Percentiles rank a stretch among this genome's conserved stretches.
Evolutionary conservation across 2,113 vertebrate genomes (phyloP).

Genomic region (Corythornis cristatus): DNA sequence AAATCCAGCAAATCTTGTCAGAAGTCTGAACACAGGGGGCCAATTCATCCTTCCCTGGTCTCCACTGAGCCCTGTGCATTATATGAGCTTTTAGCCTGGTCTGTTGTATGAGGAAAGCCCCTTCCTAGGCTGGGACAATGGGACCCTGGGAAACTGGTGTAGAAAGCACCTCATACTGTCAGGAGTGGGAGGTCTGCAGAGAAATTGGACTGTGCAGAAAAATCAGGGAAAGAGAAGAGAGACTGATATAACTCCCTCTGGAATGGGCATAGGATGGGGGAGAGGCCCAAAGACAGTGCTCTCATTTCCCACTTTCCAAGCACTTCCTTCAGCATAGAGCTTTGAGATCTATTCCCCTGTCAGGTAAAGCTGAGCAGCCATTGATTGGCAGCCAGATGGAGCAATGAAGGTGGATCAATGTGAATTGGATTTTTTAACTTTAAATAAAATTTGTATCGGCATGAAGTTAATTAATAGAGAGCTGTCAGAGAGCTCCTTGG

Average conservation of each 20-base stretch:
- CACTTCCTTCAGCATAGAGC: accelerated
- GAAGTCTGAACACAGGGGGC: background rate
- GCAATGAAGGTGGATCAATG: slow-evolving; percentile 73
- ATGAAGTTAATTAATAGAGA: slow-evolving; percentile 78
- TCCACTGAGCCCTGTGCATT: background rate
- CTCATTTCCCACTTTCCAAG: background rate
- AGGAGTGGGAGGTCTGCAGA: background rate
- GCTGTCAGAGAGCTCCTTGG: slow-evolving; percentile 70
- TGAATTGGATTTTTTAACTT: slow-evolving; percentile 76
- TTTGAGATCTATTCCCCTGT: background rate
- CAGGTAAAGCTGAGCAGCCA: slow-evolving; percentile 59
- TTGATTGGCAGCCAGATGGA: slow-evolving; percentile 68
- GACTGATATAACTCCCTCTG: background rate
- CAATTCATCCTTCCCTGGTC: background rate
- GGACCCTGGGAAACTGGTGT: background rate
- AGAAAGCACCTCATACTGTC: background rate
- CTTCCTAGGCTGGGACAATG: background rate
- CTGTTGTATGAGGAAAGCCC: background rate
- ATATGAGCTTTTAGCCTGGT: background rate
- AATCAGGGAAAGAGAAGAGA: background rate
- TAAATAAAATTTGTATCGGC: slow-evolving; percentile 78
- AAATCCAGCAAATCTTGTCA: slow-evolving; percentile 45
- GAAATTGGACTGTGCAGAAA: background rate
- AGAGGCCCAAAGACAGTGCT: background rate
- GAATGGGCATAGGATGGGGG: background rate